phyloP scores from a whole-genome alignment of 2,113 vertebrate genomes.

The Pterophyllum scalare region DNA sequence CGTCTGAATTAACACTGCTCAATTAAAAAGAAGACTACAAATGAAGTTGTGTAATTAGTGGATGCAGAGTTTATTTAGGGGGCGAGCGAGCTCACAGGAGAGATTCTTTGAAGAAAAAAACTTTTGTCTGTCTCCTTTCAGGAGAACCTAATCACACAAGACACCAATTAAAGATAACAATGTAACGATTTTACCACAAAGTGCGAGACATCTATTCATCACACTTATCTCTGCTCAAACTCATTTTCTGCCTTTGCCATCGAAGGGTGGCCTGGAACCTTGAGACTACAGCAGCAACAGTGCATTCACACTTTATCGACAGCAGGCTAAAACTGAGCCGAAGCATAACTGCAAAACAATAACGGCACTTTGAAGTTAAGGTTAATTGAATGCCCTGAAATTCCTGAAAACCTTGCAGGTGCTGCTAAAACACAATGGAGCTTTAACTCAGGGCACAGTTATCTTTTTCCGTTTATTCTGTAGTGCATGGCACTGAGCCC shows the following conservation, averaged over 20 bases:
- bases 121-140: background rate
- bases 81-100: too few species aligned
- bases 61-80: too few species aligned
- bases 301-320: background rate
- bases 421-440: background rate
- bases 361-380: background rate
- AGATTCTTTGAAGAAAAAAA: background rate
- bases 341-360: constrained; percentile 12
- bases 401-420: background rate
- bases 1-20: too few species aligned
- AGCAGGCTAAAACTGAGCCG: background rate
- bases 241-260: background rate
- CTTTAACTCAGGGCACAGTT: background rate
- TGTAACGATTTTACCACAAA: background rate
- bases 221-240: background rate
- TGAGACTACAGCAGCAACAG: background rate
- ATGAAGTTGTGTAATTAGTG: too few species aligned
- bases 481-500: background rate
- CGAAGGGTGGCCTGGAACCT: background rate
- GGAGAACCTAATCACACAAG: background rate
- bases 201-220: background rate
- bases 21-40: too few species aligned
- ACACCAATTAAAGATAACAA: background rate
- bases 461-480: constrained; percentile 1
- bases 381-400: background rate